Evolutionary conservation across 2,113 vertebrate species (phyloP).

Genomic region (Alethe diademata): DNA sequence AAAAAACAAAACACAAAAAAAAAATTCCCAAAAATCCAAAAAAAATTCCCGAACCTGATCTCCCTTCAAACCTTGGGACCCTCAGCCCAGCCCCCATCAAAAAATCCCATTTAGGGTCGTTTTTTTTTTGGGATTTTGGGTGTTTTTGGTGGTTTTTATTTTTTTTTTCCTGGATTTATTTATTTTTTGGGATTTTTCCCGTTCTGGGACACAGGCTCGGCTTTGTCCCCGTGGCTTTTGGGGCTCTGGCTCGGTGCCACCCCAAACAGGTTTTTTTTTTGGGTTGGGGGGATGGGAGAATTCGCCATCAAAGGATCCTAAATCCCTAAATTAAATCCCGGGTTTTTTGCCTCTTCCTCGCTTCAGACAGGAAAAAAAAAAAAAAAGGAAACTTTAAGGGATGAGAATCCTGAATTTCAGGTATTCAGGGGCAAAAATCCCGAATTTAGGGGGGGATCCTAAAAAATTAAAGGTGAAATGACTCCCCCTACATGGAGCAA

Average conservation of each 20-base stretch:
- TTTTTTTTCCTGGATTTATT: not conserved
- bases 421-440: not conserved
- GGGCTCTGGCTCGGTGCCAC: not conserved
- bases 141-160: not conserved
- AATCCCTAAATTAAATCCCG: not conserved
- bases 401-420: not conserved
- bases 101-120: not conserved
- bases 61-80: not conserved
- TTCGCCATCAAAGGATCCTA: not conserved
- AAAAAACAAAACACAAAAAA: not conserved
- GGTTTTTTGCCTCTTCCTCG: not conserved
- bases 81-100: not conserved
- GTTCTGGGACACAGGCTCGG: not conserved
- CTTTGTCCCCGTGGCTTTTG: not conserved
- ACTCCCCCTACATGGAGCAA: rapidly evolving
- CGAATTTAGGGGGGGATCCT: no score
- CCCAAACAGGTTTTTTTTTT: not conserved
- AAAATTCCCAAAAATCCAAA: not conserved
- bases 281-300: not conserved
- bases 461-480: not conserved
- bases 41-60: not conserved
- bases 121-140: not conserved
- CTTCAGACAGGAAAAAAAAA: not conserved
- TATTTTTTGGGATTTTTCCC: not conserved
- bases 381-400: not conserved